phyloP scores from a whole-genome alignment of 2,888 invertebrate species.

The Eupithecia exiguata region DNA sequence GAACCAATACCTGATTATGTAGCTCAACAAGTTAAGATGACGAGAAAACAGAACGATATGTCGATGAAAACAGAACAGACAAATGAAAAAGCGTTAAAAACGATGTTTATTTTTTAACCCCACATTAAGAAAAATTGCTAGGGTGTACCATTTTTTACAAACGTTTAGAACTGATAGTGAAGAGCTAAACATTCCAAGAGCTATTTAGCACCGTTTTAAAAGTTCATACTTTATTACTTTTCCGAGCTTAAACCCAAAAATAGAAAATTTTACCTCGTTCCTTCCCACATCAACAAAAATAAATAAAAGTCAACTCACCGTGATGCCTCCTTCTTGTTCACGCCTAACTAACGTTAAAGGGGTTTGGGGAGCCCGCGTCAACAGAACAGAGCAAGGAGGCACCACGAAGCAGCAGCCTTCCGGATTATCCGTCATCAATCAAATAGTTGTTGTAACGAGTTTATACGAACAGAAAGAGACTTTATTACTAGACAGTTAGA shows the following conservation, averaged over 20 bases:
- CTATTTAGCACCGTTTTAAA: not conserved
- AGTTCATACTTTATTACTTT: not conserved
- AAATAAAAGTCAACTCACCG: conserved; percentile 68
- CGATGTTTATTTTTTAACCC: not conserved
- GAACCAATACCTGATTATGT: too few relatives aligned
- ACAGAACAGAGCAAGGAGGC: conserved; percentile 82
- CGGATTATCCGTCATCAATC: conserved; percentile 83
- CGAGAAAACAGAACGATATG: too few relatives aligned
- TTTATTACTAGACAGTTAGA: not conserved
- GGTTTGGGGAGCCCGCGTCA: conserved; percentile 68
- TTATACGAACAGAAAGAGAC: conserved; percentile 52
- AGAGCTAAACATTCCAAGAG: not conserved
- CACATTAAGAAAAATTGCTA: too few relatives aligned
- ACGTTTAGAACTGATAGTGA: not conserved
- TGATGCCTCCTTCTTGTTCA: conserved; percentile 74
- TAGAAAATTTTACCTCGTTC: too few relatives aligned
- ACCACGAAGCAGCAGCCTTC: conserved; percentile 79
- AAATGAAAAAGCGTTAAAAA: too few relatives aligned
- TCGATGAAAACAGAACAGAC: not conserved
- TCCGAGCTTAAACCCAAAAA: not conserved
- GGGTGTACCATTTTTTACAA: not conserved
- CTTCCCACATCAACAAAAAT: conserved; percentile 39
- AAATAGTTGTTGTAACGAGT: conserved; percentile 49
- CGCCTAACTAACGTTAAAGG: conserved; percentile 44
- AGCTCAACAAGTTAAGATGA: too few relatives aligned